These are phyloP conservation scores for Neomorphus geoffroyi DNA, from an alignment of 2,797 vertebrate genomes.

Conservation along the genomic window DNA sequence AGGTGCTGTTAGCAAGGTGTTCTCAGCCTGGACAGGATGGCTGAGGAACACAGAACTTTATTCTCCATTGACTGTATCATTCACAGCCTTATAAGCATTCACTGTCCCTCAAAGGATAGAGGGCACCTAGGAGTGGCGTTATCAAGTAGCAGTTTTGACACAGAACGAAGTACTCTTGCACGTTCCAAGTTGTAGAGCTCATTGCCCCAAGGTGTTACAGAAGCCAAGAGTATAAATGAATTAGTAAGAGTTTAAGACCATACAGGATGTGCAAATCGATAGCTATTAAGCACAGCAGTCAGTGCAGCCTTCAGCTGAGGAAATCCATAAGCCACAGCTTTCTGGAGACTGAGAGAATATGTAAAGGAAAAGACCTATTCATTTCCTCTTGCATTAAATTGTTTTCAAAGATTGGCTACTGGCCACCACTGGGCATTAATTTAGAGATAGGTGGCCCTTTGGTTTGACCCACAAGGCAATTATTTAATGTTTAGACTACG, in stretches of 20 bases:
- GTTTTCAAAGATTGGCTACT: background rate
- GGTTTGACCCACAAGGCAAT: background rate
- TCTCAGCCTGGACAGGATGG: background rate
- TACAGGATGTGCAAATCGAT: background rate
- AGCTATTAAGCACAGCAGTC: background rate
- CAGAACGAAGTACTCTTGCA: background rate
- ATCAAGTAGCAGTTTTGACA: background rate
- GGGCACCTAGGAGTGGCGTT: background rate
- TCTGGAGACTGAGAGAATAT: background rate
- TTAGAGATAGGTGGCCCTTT: background rate
- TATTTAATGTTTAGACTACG: background rate
- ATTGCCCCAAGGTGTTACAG: background rate
- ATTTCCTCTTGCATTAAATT: background rate
- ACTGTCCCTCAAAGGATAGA: background rate
- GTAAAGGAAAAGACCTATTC: background rate
- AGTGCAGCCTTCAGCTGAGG: background rate
- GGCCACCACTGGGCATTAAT: background rate
- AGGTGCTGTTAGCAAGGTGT: background rate
- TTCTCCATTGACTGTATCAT: background rate
- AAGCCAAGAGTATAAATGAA: background rate
- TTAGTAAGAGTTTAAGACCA: background rate
- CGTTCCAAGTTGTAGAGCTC: background rate
- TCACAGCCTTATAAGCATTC: background rate
- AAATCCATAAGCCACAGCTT: background rate
- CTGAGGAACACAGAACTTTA: background rate